phyloP scores from a whole-genome alignment of 1,140 invertebrate genomes.

The Drosophila erecta region DNA sequence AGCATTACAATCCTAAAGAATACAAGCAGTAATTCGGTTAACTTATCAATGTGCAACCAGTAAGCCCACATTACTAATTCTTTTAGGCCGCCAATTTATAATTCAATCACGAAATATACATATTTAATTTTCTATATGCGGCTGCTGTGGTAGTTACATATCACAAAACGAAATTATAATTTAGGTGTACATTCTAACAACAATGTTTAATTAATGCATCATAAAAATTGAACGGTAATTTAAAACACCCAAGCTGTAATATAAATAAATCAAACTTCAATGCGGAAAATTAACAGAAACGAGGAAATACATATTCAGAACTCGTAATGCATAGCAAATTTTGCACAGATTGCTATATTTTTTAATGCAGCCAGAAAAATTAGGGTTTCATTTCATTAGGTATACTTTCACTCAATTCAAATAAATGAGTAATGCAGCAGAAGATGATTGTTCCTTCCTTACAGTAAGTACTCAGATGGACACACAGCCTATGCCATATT shows the following conservation, averaged over 20 bases:
- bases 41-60: too few relatives aligned
- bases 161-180: neutral
- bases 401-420: constrained; percentile 2
- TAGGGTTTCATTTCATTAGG: neutral
- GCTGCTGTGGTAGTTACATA: neutral
- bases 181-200: neutral
- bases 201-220: neutral
- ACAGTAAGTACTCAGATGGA: constrained; percentile 56
- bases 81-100: neutral
- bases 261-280: constrained; percentile 28
- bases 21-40: too few relatives aligned
- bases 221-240: neutral
- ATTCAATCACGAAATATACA: neutral
- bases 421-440: constrained; percentile 9
- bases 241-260: neutral
- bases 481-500: constrained; percentile 16
- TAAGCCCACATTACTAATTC: neutral
- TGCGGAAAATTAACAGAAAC: neutral
- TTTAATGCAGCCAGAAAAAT: neutral
- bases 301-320: neutral
- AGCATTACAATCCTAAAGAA: neutral
- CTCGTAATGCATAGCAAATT: neutral
- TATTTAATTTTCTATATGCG: neutral
- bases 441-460: constrained; percentile 72
- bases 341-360: neutral